A percentile compares a stretch with the other conserved stretches of the same genome.
These are phyloP conservation scores for Puntigrus tetrazona DNA, from an alignment of 2,113 vertebrate genomes.

Conservation along the genomic window DNA sequence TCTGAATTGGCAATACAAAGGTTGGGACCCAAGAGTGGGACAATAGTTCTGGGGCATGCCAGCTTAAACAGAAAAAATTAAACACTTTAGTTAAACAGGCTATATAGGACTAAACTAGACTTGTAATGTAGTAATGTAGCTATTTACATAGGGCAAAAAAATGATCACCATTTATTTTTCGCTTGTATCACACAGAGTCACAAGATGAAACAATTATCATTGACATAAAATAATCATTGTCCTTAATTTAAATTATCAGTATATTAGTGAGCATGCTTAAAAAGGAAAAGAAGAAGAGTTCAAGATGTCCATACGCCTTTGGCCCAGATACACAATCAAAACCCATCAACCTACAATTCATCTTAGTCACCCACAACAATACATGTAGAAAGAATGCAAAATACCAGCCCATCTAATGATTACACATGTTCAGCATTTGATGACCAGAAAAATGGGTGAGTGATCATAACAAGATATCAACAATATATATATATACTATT, in stretches of 20 bases:
- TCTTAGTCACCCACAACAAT: neutral
- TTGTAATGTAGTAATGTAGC: no score
- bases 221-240: neutral
- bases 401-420: constrained; percentile 5
- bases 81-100: no score
- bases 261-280: constrained; percentile 89
- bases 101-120: no score
- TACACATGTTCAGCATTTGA: constrained; percentile 23
- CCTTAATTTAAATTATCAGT: constrained; percentile 70
- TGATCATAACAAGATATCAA: neutral
- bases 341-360: constrained; percentile 47
- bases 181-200: neutral
- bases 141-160: no score
- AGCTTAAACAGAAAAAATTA: no score
- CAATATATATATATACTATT: neutral
- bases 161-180: neutral
- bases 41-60: no score
- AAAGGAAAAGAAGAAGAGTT: constrained; percentile 84
- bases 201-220: neutral
- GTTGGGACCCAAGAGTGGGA: no score
- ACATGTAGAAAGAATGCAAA: constrained; percentile 21
- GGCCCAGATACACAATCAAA: constrained; percentile 32
- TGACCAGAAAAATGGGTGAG: constrained; percentile 66
- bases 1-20: no score
- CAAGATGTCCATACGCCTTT: constrained; percentile 72